Base-by-base conservation (phyloP, 1,140 invertebrate species). In the Camponotus vicinus region DNA sequence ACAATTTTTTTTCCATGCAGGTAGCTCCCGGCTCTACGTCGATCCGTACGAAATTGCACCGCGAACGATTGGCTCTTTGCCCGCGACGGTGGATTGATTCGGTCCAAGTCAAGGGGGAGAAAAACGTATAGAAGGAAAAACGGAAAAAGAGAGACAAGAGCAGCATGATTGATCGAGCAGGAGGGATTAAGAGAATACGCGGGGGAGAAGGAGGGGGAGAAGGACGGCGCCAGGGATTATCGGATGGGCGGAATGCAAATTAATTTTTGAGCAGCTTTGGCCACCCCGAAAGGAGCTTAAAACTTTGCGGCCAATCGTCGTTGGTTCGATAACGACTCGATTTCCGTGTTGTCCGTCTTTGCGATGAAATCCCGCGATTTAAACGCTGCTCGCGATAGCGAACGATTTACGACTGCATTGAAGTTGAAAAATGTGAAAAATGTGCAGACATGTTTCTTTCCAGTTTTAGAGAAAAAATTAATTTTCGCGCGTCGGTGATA, bases 51-150 rank as follows among this genome's bases (percentile, higher is more conserved):
- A 86, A 86, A 86, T 86, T 86, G 85, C 79, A 84, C 79, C 59
- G 66, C 61, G 83, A 86, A 86, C 85, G 85, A 86, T 86, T 86
- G 85, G 85, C 85, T 73, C 85, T 73, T 82, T 86, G 67, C 80
- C 85, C 67, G 69, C 69, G 69, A 52, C 40, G 79, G 59, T 66
- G 70, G 70, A 86, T 84, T 86, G 85, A 86, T 86, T 73, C 79
- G 67, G 55, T 37, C 32, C 61, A 80, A 71, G 85, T 6, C 27
- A 40, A 27, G 13, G 18, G 21, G 49, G 21, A 13, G 15, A 40
- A 5, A 52, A 79, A 79, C 78, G 34, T 52, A 64, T 15, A 49
- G 55, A 8, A 40, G 9, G 21, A 73, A 86, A 79, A 73, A 61
- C n/a, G 21, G 11, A 2, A 67, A 42, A 75, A 75, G 11, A n/a